phyloP scores from a whole-genome alignment of 2,888 invertebrate species.

The Netelia melanura region DNA sequence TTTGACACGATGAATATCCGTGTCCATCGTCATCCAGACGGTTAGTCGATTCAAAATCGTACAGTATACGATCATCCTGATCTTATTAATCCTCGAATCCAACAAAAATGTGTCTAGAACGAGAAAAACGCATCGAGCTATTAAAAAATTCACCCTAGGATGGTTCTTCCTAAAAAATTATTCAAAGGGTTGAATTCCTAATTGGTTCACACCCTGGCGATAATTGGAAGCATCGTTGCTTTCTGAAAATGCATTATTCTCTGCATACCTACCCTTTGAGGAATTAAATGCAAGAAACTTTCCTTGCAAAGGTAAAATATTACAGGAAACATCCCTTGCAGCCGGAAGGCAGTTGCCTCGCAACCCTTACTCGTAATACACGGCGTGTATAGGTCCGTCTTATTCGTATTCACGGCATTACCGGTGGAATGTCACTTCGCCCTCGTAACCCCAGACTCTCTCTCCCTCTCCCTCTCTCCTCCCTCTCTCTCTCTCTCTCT shows the following conservation, averaged over 20 bases:
- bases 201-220: too few relatives aligned
- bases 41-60: too few relatives aligned
- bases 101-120: not conserved
- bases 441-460: constrained; percentile 29
- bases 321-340: not conserved
- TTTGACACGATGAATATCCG: not conserved
- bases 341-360: not conserved
- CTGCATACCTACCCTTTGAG: constrained; percentile 6
- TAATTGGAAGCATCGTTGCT: not conserved
- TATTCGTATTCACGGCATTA: constrained; percentile 47
- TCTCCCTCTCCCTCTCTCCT: constrained; percentile 32
- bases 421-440: constrained; percentile 36
- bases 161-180: not conserved
- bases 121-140: not conserved
- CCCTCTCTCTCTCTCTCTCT: constrained; percentile 9
- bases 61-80: too few relatives aligned
- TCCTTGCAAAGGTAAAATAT: not conserved
- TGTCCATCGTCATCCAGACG: not conserved
- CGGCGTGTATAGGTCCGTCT: not conserved
- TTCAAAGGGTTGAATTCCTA: too few relatives aligned
- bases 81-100: not conserved
- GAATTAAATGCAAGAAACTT: constrained; percentile 7
- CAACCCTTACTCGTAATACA: not conserved
- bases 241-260: not conserved
- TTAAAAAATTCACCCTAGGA: not conserved